Evolutionary conservation across 2,888 invertebrate genomes (phyloP).

Genomic region (Eristalinus aeneus): DNA sequence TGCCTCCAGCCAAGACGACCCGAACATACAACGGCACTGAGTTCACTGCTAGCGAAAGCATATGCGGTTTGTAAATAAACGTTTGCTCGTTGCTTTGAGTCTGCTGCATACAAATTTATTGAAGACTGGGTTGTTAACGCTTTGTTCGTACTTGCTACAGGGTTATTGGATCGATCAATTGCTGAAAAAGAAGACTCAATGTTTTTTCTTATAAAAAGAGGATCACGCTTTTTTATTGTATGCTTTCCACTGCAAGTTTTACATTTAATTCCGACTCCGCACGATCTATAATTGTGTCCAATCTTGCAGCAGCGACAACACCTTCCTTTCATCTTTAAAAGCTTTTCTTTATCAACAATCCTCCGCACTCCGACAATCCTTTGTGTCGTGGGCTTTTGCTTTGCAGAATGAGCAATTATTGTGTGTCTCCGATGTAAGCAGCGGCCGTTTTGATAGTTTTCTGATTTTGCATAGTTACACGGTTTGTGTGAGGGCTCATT

Average conservation of each 20-base stretch:
- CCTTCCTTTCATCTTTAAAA: neutral
- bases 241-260: constrained; percentile 5
- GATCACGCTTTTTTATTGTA: neutral
- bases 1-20: neutral
- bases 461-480: neutral
- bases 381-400: constrained; percentile 2
- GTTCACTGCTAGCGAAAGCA: neutral
- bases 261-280: neutral
- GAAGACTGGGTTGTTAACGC: neutral
- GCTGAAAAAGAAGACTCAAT: neutral
- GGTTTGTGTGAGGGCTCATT: neutral
- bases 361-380: constrained; percentile 8
- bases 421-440: constrained; percentile 25
- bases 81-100: neutral
- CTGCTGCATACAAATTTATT: neutral
- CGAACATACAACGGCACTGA: neutral
- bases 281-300: constrained; percentile 2
- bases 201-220: neutral
- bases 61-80: neutral
- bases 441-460: constrained; percentile 29
- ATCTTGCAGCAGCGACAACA: constrained; percentile 13
- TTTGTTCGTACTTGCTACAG: neutral
- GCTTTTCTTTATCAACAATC: neutral
- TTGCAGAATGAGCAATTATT: constrained; percentile 27
- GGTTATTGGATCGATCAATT: no score